phyloP scores from a whole-genome alignment of 2,113 vertebrate species.

The Phodopus roborovskii region DNA sequence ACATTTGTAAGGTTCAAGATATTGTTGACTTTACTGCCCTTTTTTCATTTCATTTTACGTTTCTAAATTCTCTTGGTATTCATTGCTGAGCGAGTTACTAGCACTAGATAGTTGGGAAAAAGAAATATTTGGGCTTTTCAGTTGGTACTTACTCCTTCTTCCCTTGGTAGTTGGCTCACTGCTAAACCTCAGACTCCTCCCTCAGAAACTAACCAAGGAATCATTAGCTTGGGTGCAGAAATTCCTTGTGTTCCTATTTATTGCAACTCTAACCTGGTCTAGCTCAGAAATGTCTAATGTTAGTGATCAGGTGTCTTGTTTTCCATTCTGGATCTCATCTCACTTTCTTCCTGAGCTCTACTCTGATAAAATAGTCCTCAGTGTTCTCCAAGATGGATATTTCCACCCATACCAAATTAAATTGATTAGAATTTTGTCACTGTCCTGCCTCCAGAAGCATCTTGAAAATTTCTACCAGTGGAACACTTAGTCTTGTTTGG shows the following conservation, averaged over 20 bases:
- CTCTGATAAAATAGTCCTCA: not conserved
- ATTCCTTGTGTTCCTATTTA: not conserved
- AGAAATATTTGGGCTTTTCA: not conserved
- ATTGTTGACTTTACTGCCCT: not conserved
- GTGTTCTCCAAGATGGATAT: not conserved
- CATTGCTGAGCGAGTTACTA: not conserved
- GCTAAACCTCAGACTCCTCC: not conserved
- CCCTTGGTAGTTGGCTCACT: not conserved
- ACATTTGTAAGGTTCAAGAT: not conserved
- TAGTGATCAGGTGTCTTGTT: not conserved
- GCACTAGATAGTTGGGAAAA: not conserved
- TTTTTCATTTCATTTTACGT: not conserved
- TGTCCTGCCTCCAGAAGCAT: not conserved
- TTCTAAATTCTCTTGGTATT: not conserved
- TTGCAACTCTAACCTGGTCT: not conserved
- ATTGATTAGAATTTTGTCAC: not conserved
- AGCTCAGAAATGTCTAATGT: not conserved
- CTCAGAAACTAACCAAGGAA: not conserved
- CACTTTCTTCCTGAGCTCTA: not conserved
- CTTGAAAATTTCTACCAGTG: not conserved
- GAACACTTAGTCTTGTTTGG: not conserved
- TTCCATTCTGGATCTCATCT: not conserved
- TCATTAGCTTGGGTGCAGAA: no score
- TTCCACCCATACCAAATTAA: not conserved
- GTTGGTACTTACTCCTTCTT: not conserved